A percentile compares a stretch with the other conserved stretches of the same genome.
Evolutionary conservation across 1,140 invertebrate species (phyloP).

Genomic region (Neuroterus valhalla): DNA sequence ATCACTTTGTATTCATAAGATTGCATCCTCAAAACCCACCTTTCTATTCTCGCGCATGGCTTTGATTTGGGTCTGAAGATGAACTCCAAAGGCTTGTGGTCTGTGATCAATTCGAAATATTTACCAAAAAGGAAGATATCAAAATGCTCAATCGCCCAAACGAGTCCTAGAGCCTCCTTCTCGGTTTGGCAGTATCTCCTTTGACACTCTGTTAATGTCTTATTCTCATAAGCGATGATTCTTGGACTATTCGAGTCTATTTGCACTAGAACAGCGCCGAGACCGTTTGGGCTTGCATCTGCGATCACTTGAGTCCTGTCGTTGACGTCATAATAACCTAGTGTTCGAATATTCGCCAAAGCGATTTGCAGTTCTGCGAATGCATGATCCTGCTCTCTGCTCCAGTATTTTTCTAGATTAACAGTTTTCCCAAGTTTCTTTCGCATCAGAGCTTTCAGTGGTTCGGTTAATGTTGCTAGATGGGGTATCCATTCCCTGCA

Average conservation of each 20-base stretch:
- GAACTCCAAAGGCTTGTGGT: conserved; percentile 61
- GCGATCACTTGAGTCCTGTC: no score
- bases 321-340: conserved; percentile 40
- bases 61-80: conserved; percentile 47
- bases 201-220: conserved; percentile 44
- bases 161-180: conserved; percentile 52
- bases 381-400: no score
- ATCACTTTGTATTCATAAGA: conserved; percentile 38
- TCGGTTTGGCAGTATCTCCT: conserved; percentile 52
- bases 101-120: conserved; percentile 54
- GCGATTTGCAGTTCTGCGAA: conserved; percentile 40
- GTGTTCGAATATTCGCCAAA: conserved; percentile 29
- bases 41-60: conserved; percentile 50
- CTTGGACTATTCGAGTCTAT: no score
- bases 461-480: no score
- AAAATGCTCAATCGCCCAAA: conserved; percentile 62
- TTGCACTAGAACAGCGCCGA: no score
- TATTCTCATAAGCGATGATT: no score
- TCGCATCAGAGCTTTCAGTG: no score
- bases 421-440: no score
- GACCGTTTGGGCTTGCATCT: no score
- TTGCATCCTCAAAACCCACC: conserved; percentile 44
- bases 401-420: background rate
- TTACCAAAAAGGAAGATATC: background rate
- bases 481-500: no score